Percentiles rank a stretch among this genome's conserved stretches.
Conservation (phyloP, 1,140 invertebrate genomes). For the Melitaea cinxia region DNA sequence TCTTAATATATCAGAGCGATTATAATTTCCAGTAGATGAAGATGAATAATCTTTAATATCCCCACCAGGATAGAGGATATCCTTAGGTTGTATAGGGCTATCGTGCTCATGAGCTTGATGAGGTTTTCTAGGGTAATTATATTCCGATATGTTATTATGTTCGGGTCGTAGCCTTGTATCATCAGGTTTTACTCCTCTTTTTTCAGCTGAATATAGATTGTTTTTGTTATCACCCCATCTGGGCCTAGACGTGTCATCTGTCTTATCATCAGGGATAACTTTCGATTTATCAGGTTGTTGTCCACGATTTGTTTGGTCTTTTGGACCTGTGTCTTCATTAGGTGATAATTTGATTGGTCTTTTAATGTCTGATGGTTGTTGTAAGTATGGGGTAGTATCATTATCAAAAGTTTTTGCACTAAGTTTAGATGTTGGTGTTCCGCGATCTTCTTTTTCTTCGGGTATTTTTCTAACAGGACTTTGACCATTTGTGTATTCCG, state of each 20-base stretch:
- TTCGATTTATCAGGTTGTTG: not conserved
- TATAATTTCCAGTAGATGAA: slow-evolving; percentile 78
- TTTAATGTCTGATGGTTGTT: not conserved
- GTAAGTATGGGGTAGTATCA: slow-evolving; percentile 1
- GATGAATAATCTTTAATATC: slow-evolving; percentile 75
- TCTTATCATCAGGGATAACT: not conserved
- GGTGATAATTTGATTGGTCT: not conserved
- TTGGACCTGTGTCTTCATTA: not conserved
- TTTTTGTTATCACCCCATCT: slow-evolving; percentile 81
- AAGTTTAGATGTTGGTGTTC: slow-evolving; percentile 15
- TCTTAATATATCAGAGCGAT: slow-evolving; percentile 75
- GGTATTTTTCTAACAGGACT: slow-evolving; percentile 12
- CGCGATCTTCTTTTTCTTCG: slow-evolving; percentile 14
- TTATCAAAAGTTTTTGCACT: slow-evolving; percentile 13
- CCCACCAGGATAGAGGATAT: slow-evolving; percentile 86
- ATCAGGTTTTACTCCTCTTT: slow-evolving; percentile 68
- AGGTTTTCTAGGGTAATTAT: slow-evolving; percentile 56
- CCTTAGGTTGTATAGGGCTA: slow-evolving; percentile 75
- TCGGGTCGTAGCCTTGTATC: slow-evolving; percentile 72
- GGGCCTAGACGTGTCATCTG: slow-evolving; percentile 46
- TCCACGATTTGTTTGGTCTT: not conserved
- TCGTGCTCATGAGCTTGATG: slow-evolving; percentile 81
- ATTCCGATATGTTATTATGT: slow-evolving; percentile 80
- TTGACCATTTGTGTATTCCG: slow-evolving; percentile 23
- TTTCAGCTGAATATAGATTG: slow-evolving; percentile 67